Conservation (phyloP, 2,113 vertebrate genomes). For the Eira barbara region DNA sequence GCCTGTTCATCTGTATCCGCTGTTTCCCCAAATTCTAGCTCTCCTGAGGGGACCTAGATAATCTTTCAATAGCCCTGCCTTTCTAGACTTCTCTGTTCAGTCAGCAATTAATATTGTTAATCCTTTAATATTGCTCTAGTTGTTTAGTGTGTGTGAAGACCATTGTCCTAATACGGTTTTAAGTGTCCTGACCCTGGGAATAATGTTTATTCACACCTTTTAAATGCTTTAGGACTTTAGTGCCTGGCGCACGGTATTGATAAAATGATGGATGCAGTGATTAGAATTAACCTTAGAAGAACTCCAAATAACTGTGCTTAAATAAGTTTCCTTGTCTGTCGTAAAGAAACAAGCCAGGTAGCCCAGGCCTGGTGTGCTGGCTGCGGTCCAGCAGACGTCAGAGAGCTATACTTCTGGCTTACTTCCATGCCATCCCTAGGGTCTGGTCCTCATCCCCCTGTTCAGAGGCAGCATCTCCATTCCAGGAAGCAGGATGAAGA, state of each 20-base stretch:
- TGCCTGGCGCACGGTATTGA: neutral
- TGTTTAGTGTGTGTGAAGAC: neutral
- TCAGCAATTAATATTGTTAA: neutral
- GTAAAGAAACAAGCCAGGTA: neutral
- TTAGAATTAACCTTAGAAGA: neutral
- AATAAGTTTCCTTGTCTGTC: no score
- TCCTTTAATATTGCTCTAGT: neutral
- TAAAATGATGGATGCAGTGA: neutral
- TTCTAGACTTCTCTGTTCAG: neutral
- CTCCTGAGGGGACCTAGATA: neutral
- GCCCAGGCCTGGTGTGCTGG: neutral
- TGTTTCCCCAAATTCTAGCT: neutral
- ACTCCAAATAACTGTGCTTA: neutral
- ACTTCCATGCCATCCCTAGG: neutral
- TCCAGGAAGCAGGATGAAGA: neutral
- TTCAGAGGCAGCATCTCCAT: neutral
- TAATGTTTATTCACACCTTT: neutral
- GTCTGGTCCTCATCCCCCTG: neutral
- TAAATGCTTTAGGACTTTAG: neutral
- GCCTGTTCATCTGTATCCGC: neutral
- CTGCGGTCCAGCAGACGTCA: accelerated
- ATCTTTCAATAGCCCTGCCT: neutral
- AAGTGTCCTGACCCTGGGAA: neutral
- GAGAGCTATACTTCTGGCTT: neutral
- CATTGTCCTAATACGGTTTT: neutral